Percentiles rank a stretch among this genome's conserved stretches.
These are phyloP conservation scores for Gymnothorax reevesii DNA, from an alignment of 2,797 vertebrate genomes.

Conservation along the genomic window DNA sequence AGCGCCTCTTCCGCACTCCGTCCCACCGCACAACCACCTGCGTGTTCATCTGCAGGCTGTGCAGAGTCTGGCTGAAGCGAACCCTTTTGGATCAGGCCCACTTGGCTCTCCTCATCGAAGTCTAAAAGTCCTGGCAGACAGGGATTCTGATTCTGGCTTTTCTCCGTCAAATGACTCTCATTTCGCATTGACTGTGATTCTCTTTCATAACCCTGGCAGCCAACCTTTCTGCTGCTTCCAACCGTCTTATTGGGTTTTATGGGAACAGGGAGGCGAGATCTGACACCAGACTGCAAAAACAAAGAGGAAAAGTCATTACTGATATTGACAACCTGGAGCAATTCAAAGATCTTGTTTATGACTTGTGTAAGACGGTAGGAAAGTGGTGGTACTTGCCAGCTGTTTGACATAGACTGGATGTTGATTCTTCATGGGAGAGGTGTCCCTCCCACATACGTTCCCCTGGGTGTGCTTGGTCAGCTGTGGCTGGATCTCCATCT, in stretches of 20 bases:
- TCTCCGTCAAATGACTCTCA: conserved; percentile 37
- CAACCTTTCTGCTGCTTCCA: conserved; percentile 39
- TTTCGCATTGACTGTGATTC: conserved; percentile 38
- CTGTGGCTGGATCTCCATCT: conserved; percentile 13
- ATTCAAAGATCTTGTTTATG: not conserved
- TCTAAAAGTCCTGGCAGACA: not conserved
- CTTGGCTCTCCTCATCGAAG: not conserved
- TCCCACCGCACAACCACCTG: conserved; percentile 30
- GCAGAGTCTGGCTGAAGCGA: conserved; percentile 20
- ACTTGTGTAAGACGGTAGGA: not conserved
- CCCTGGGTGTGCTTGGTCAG: conserved; percentile 7
- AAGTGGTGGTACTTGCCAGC: conserved; percentile 22
- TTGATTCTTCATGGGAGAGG: conserved; percentile 40
- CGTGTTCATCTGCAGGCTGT: conserved; percentile 39
- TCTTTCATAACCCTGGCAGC: conserved; percentile 34
- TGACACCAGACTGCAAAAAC: conserved; percentile 65
- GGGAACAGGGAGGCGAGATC: conserved; percentile 81
- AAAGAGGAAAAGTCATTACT: conserved; percentile 25
- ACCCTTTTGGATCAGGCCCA: conserved; percentile 34
- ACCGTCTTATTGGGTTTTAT: conserved; percentile 61
- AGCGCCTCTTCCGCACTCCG: conserved; percentile 48
- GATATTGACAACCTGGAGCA: not conserved
- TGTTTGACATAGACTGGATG: conserved; percentile 48
- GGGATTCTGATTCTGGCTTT: conserved; percentile 7
- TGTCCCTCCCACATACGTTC: conserved; percentile 33